Conservation (phyloP, 2,113 vertebrate species). For the Meriones unguiculatus region DNA sequence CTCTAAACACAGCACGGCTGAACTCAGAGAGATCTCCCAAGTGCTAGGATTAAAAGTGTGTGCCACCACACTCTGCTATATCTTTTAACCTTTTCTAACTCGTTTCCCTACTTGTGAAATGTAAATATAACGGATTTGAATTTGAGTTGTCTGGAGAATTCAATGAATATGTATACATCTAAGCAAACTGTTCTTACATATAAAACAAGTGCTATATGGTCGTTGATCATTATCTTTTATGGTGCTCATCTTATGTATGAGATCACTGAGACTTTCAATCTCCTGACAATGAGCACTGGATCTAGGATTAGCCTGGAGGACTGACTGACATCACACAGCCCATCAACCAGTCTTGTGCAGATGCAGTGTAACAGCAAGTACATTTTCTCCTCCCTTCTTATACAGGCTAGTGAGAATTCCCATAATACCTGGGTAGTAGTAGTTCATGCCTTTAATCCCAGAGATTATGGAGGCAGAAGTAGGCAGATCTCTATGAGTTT, state of each 20-base stretch:
- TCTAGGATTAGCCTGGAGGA: neutral
- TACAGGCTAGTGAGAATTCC: neutral
- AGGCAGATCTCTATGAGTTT: neutral
- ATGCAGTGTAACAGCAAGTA: neutral
- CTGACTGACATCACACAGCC: rapidly evolving
- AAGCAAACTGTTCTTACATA: rapidly evolving
- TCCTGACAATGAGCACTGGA: neutral
- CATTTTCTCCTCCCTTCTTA: neutral
- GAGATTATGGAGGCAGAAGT: neutral
- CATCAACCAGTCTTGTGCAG: too few relatives aligned
- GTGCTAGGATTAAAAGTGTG: neutral
- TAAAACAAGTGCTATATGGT: rapidly evolving
- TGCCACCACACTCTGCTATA: neutral
- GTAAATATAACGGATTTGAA: neutral
- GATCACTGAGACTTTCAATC: neutral
- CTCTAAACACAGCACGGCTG: neutral
- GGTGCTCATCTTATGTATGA: neutral
- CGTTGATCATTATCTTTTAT: neutral
- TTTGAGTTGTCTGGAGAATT: neutral
- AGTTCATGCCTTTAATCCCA: neutral
- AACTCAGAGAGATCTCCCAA: neutral
- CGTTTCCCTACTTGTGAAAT: neutral
- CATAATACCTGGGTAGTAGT: neutral
- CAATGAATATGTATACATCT: rapidly evolving
- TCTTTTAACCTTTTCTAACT: neutral